Base-by-base conservation (phyloP, 2,888 invertebrate genomes). In the Myopa testacea region DNA sequence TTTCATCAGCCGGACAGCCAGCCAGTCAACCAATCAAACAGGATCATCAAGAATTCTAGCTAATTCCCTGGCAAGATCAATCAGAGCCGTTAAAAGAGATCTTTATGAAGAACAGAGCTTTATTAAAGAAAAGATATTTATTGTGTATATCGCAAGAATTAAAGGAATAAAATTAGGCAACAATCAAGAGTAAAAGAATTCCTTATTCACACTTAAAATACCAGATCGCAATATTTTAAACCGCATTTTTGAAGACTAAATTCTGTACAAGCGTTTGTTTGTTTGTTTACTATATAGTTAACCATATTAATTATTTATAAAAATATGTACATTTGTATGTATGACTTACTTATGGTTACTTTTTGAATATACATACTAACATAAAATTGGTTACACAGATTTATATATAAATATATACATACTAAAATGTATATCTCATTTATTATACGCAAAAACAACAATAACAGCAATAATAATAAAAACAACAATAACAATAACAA, bases 291-390 rank as follows among this genome's bases (percentile, higher is more conserved):
- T 77, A n/a, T n/a, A n/a, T n/a, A 78, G 80, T 78, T 79, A 78
- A 81, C 76, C 78, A 71, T 73, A 78, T 75, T 78, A 78, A 78
- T 78, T 80, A 76, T 80, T 73, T 71, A 71, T 77, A 76, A 62
- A 69, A 12, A 71, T 70, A 63, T n/a, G 14, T 60, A 69, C 45
- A 26, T 65, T 58, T 16, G 62, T 63, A 71, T 26, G 71, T 71
- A 58, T 16, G 55, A 37, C 38, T 40, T 40, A 16, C 55, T 4
- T n/a, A 26, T 55, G 55, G n/a, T 55, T 55, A 55, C 55, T n/a
- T 10, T 5, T 45, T 55, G 10, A 2, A 50, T 14, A 50, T 50
- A 14, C 14, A 50, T 10, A 3, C 50, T 2, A 50, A 50, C 8
- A 50, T 55, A 14, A 45, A 45, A 45, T 45, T 45, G 45, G 45